phyloP scores from a whole-genome alignment of 1,140 invertebrate species.

The Drosophila pseudoananassae region DNA sequence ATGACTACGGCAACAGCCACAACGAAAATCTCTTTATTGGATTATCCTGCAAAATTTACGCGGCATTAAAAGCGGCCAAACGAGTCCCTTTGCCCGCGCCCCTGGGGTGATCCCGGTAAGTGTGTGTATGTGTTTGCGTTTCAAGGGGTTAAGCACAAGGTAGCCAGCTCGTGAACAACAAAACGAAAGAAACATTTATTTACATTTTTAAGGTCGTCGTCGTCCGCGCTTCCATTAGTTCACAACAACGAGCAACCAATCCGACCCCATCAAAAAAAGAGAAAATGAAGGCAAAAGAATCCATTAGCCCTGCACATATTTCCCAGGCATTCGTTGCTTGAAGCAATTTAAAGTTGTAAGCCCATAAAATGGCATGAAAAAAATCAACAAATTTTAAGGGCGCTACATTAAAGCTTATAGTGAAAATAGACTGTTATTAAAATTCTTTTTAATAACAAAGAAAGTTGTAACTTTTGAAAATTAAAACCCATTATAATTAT shows the following conservation, averaged over 20 bases:
- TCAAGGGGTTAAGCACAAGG: conserved; percentile 72
- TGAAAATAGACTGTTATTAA: background rate
- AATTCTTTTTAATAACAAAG: no score
- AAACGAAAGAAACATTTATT: conserved; percentile 63
- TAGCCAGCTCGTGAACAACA: conserved; percentile 34
- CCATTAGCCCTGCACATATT: conserved; percentile 75
- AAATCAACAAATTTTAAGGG: background rate
- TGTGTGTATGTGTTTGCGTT: conserved; percentile 10
- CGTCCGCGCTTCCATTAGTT: conserved; percentile 70
- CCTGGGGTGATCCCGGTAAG: conserved; percentile 19
- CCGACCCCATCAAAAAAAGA: conserved; percentile 41
- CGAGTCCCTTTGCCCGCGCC: conserved; percentile 19
- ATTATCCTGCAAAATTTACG: conserved; percentile 82
- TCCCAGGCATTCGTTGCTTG: conserved; percentile 60
- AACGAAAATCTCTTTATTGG: conserved; percentile 80
- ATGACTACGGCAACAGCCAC: conserved; percentile 57
- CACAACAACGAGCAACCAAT: conserved; percentile 27
- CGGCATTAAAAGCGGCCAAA: conserved; percentile 76
- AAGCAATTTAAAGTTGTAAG: conserved; percentile 64
- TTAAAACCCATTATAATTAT: no score
- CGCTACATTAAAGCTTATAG: background rate
- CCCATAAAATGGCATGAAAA: background rate
- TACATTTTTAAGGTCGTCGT: conserved; percentile 73
- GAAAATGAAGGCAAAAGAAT: conserved; percentile 49
- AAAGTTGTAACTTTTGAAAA: no score